Evolutionary conservation across 2,797 vertebrate species (phyloP).

Genomic region (Muscicapa comitata): DNA sequence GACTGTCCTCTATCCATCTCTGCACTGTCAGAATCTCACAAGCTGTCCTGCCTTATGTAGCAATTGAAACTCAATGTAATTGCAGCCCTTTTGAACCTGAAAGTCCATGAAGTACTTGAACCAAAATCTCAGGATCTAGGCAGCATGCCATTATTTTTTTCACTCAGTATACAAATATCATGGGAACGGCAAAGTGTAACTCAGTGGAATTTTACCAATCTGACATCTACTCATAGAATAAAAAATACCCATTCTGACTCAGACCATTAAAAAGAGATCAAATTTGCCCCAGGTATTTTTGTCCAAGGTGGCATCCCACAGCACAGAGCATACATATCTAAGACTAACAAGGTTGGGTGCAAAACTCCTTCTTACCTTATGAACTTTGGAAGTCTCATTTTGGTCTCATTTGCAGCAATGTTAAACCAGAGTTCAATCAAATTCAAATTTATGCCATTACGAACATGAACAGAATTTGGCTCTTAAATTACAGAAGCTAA

Average conservation of each 20-base stretch:
- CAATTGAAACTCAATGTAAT: neutral
- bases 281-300: neutral
- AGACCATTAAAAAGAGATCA: neutral
- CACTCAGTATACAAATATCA: neutral
- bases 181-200: neutral
- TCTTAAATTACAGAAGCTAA: conserved; percentile 17
- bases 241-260: neutral
- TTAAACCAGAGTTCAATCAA: conserved; percentile 35
- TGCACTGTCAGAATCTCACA: neutral
- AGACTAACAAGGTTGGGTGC: neutral
- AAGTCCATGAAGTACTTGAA: conserved; percentile 7
- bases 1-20: neutral
- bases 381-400: conserved; percentile 16
- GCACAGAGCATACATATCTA: neutral
- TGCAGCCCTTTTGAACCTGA: neutral
- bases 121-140: neutral
- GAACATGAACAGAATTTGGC: neutral
- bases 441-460: conserved; percentile 41
- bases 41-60: neutral
- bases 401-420: neutral
- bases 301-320: neutral
- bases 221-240: neutral
- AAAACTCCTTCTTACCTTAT: neutral
- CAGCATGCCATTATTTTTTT: neutral
- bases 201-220: neutral